A percentile compares a stretch with the other conserved stretches of the same genome.
Conservation (phyloP, 2,888 invertebrate genomes). For the Gymnocheta viridis region DNA sequence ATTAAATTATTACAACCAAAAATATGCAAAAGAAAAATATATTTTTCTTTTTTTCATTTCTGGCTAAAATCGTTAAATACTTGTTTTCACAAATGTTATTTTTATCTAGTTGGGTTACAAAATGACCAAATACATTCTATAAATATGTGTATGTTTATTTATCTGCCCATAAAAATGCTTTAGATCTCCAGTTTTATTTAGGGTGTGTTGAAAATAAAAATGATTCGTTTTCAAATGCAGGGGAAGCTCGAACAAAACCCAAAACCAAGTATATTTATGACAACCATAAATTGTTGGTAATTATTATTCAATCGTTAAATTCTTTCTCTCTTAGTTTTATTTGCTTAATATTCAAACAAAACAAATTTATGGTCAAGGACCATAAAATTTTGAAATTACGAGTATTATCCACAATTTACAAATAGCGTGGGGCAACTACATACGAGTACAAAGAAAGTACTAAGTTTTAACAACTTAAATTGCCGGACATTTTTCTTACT, state of each 20-base stretch:
- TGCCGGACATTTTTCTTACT: too few relatives aligned
- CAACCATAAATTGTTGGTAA: constrained; percentile 65
- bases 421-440: neutral
- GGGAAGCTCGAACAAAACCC: neutral
- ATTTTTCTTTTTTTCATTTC: constrained; percentile 38
- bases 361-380: constrained; percentile 46
- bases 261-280: constrained; percentile 28
- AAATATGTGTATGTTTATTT: neutral
- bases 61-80: constrained; percentile 62
- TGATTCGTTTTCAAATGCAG: constrained; percentile 5
- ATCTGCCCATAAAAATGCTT: neutral
- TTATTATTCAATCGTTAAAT: constrained; percentile 65
- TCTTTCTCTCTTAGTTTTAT: constrained; percentile 36
- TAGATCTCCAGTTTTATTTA: neutral
- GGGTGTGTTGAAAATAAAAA: constrained; percentile 35
- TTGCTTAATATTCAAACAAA: constrained; percentile 38
- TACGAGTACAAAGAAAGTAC: too few relatives aligned
- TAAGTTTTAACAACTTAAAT: too few relatives aligned
- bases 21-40: neutral
- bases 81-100: constrained; percentile 53
- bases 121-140: constrained; percentile 32
- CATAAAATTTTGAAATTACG: constrained; percentile 5
- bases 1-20: constrained; percentile 60
- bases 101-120: neutral
- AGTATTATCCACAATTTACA: neutral